Percentiles rank a stretch among this genome's conserved stretches.
Evolutionary conservation across 92 coral and sea anemone species (phyloP).

Genomic region (Palythoa grandis): DNA sequence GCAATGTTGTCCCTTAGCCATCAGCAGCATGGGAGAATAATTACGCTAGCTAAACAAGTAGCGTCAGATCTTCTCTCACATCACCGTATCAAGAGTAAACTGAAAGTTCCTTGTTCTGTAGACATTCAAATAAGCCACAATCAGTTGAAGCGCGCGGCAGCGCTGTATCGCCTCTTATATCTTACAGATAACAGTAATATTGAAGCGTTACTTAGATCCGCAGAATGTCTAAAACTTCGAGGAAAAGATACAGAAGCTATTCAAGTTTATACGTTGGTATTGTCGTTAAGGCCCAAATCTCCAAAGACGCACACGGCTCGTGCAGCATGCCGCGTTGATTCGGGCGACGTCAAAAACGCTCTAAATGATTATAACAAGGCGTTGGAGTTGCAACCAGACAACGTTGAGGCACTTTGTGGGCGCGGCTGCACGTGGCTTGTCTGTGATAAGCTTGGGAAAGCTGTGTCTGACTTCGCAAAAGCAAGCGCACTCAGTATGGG

Average conservation of each 20-base stretch:
- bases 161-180: conserved; percentile 71
- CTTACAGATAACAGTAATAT: conserved; percentile 71
- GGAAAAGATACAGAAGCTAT: conserved; percentile 77
- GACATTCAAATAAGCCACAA: conserved; percentile 57
- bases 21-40: conserved; percentile 54
- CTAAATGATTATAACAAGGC: conserved; percentile 77
- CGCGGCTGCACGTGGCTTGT: conserved; percentile 67
- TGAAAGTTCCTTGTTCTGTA: conserved; percentile 59
- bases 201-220: conserved; percentile 80
- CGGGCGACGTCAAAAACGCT: conserved; percentile 70
- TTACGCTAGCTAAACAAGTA: conserved; percentile 51
- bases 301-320: conserved; percentile 76
- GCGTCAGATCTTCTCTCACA: conserved; percentile 67
- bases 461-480: conserved; percentile 53
- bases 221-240: conserved; percentile 82
- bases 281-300: conserved; percentile 60
- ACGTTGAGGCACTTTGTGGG: conserved; percentile 82
- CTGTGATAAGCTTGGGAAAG: conserved; percentile 57
- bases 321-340: conserved; percentile 73
- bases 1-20: conserved; percentile 59
- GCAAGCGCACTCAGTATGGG: conserved; percentile 56
- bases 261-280: conserved; percentile 49
- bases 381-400: conserved; percentile 67
- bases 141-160: conserved; percentile 67
- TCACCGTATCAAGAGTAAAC: conserved; percentile 63